These are phyloP conservation scores for Cyrtorhinus lividipennis DNA, from an alignment of 1,140 invertebrate species.

Conservation along the genomic window DNA sequence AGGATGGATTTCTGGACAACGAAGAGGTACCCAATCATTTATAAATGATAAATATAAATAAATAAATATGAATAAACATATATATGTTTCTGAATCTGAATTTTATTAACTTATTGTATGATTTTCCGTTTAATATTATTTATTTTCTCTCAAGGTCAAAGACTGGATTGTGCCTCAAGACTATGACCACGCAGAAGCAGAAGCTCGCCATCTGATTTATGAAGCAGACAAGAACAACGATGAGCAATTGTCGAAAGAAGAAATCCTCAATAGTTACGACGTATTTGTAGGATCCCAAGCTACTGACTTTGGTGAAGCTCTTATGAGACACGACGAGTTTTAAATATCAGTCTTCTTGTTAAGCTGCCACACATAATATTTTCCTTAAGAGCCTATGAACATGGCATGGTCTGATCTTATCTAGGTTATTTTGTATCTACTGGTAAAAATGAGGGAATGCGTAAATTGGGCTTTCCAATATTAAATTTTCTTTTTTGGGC, in stretches of 20 bases:
- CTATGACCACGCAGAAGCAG: slow-evolving; percentile 92
- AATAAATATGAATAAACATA: no score
- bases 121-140: background rate
- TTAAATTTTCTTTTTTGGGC: no score
- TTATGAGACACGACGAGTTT: slow-evolving; percentile 88
- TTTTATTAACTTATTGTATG: no score
- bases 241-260: slow-evolving; percentile 74
- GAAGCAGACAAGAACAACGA: slow-evolving; percentile 86
- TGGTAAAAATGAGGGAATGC: no score
- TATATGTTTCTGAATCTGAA: no score
- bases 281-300: slow-evolving; percentile 97
- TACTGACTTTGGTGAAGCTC: slow-evolving; percentile 94
- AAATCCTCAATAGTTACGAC: slow-evolving; percentile 92
- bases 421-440: no score
- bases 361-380: no score
- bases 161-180: slow-evolving; percentile 92
- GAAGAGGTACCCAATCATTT: slow-evolving; percentile 47
- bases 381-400: no score
- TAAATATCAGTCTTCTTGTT: slow-evolving; percentile 31
- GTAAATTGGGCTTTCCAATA: no score
- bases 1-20: slow-evolving; percentile 76
- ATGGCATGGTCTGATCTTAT: no score
- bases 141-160: slow-evolving; percentile 40
- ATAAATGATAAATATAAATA: no score
- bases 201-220: slow-evolving; percentile 88